Evolutionary conservation across 2,797 vertebrate genomes (phyloP), one percentile per base, ranked within the genome.

Genomic region (Epinephelus malabaricus): DNA sequence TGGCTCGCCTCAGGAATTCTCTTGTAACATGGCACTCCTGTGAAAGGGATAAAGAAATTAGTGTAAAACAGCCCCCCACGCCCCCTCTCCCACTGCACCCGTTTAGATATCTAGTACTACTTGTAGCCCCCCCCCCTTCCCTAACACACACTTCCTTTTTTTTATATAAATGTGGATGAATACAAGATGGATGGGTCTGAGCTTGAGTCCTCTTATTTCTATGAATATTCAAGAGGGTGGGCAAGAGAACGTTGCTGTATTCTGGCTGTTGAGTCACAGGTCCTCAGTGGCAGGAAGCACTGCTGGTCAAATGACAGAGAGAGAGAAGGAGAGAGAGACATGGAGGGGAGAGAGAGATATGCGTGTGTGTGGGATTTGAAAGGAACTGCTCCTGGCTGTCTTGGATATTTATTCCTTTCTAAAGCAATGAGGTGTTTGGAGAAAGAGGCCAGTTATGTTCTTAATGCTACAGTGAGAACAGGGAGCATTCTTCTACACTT

Each of bases 1-100:
- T 94, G 93, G 94, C 93, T 95, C 87, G 92, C 94, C 93, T 94
- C 92, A 94, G 93, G 95, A 96, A 95, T 95, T 95, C 93, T 94
- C 93, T 92, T 94, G 94, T 95, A 95, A 95, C 93, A 94, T 90
- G 88, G 94, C 89, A 93, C 93, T 94, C 94, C 93, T 95, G 94
- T 89, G 92, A 95, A 95, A 94, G 92, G 94, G 91, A 95, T 94
- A 92, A 93, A 93, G 93, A 94, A 95, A 95, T 94, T 93, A 95
- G 94, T 94, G 94, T 94, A 94, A 94, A 93, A 92, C 93, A 91
- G 83, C 83, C 78, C 83, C 76, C 75, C 71, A 64, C 61, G 12
- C 80, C 80, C 78, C 78, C 66, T 74, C 81, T 82, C 79, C 74
- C 59, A 70, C 76, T 75, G 85, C 82, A 83, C 81, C 78, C 83